Evolutionary conservation across 2,113 vertebrate species (phyloP).

Genomic region (Dromiciops gliroides): DNA sequence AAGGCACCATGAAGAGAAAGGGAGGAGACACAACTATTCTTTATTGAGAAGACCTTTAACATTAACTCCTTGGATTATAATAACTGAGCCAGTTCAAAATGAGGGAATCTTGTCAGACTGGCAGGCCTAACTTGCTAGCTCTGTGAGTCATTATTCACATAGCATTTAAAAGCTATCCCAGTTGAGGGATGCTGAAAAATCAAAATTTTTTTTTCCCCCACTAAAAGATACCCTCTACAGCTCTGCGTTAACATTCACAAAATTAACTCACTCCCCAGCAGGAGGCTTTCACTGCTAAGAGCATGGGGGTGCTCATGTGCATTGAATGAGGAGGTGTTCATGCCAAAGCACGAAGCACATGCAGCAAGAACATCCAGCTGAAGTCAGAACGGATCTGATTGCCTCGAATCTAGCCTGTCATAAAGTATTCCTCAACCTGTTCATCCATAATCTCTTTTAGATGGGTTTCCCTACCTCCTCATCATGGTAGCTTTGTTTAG

Average conservation of each 20-base stretch:
- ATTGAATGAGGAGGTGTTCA: neutral
- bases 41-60: neutral
- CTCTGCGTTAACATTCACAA: neutral
- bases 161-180: neutral
- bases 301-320: neutral
- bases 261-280: conserved; percentile 56
- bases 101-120: neutral
- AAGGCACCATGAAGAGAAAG: neutral
- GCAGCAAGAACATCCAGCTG: conserved; percentile 27
- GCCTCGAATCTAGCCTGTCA: conserved; percentile 69
- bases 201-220: neutral
- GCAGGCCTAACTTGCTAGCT: neutral
- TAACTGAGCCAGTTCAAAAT: neutral
- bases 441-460: conserved; percentile 76
- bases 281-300: conserved; percentile 46
- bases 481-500: conserved; percentile 83
- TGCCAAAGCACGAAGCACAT: conserved; percentile 16
- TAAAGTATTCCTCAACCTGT: conserved; percentile 77
- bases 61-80: neutral
- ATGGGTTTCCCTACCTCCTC: conserved; percentile 78
- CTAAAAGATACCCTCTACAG: neutral
- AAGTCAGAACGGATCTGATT: conserved; percentile 31
- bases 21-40: neutral
- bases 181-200: neutral
- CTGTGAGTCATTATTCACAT: neutral